Percentiles rank a stretch among this genome's conserved stretches.
Conservation (phyloP, 1,140 invertebrate genomes). For the Bombus affinis region DNA sequence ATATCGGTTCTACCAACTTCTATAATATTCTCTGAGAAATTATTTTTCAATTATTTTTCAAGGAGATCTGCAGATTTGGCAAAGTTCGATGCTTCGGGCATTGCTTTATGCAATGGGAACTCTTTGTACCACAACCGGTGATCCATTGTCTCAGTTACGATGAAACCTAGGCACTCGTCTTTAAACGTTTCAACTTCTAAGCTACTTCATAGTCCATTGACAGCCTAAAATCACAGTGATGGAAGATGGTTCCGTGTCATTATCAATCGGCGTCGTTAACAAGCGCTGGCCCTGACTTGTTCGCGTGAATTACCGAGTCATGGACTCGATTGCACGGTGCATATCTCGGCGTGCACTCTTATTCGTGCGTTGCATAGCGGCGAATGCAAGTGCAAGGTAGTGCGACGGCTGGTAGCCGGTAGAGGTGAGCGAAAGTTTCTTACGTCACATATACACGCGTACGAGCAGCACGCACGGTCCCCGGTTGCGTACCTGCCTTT, state of each 20-base stretch:
- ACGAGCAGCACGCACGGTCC: constrained; percentile 6
- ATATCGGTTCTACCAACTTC: no score
- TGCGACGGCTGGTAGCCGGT: constrained; percentile 59
- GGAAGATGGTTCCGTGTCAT: constrained; percentile 27
- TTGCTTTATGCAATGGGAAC: no score
- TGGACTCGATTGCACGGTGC: constrained; percentile 35
- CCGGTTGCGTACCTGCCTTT: constrained; percentile 7
- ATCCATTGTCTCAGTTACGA: neutral
- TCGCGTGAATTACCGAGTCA: constrained; percentile 54
- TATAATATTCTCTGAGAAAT: no score
- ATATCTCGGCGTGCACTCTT: constrained; percentile 56
- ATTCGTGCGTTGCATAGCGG: constrained; percentile 53
- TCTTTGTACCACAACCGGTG: no score
- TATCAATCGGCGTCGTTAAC: constrained; percentile 49
- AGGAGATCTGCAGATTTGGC: no score
- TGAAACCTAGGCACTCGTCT: neutral
- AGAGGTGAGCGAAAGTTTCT: constrained; percentile 77
- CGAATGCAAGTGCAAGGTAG: constrained; percentile 78
- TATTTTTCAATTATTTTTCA: no score
- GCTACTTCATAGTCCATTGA: neutral
- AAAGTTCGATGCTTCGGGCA: no score
- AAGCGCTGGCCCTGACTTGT: constrained; percentile 56
- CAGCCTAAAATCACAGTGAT: neutral
- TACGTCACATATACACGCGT: constrained; percentile 67
- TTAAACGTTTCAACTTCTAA: neutral